Conservation (phyloP, 2,797 vertebrate genomes). For the Nannoperca australis region DNA sequence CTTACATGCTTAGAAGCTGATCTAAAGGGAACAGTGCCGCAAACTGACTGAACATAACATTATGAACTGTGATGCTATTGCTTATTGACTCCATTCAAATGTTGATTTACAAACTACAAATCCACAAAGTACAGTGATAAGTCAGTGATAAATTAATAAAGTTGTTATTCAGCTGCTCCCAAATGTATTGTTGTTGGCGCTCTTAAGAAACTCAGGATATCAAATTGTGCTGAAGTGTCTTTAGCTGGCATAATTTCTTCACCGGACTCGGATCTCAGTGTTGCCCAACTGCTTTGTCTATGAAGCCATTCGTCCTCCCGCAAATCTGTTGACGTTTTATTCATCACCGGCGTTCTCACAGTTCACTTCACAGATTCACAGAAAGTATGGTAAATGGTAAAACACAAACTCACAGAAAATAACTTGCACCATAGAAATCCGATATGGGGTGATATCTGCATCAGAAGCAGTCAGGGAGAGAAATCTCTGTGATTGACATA, state of each 20-base stretch:
- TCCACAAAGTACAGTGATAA: too few relatives aligned
- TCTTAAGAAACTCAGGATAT: too few relatives aligned
- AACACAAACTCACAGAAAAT: background rate
- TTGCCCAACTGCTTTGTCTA: background rate
- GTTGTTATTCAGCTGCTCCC: too few relatives aligned
- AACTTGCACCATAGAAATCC: background rate
- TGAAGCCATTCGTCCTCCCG: background rate
- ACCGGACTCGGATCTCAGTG: background rate
- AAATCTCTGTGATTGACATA: too few relatives aligned
- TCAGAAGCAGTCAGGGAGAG: too few relatives aligned
- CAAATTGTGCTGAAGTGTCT: constrained; percentile 1
- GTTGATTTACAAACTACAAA: too few relatives aligned
- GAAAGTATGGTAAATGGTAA: background rate
- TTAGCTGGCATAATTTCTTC: background rate
- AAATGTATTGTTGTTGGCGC: too few relatives aligned
- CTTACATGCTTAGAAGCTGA: too few relatives aligned
- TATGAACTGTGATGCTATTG: background rate
- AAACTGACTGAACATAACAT: background rate
- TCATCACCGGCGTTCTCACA: background rate
- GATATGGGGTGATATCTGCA: too few relatives aligned
- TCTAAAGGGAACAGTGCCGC: background rate
- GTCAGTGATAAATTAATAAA: too few relatives aligned
- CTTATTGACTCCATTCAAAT: background rate
- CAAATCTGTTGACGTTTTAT: background rate
- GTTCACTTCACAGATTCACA: background rate